Base-by-base conservation (phyloP, 2,797 vertebrate genomes). In the Pygocentrus nattereri region DNA sequence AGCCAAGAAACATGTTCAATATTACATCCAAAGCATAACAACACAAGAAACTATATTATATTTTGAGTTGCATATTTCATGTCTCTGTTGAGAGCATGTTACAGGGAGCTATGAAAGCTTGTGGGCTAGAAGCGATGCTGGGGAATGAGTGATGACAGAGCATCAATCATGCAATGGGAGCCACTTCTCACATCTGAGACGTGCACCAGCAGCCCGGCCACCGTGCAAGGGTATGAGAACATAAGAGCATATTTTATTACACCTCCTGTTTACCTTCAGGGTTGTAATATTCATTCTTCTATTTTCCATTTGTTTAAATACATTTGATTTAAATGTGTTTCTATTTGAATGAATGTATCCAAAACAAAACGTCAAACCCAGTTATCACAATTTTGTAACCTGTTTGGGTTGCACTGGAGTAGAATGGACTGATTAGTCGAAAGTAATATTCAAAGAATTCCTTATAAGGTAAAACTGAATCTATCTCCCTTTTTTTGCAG, bases 231-330 rank as follows among this genome's bases (percentile, higher is more conserved):
- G 16, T 38, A 65, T 38, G 62, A 34, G 31, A 31, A 34, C 62
- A 65, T 34, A 65, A 65, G 30, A 34, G 62, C 62, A 34, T 34
- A 65, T 65, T 65, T 65, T 64, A 65, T 65, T 65, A 65, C 62
- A 38, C 30, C 62, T 34, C 18, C 18, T 21, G 10, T 65, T 34
- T 31, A 65, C 30, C 30, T 34, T 62, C 31, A 21, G 62, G 30
- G 31, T 21, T 34, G 0, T 38, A 34, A 21, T 21, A 21, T 65
- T 19, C 10, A 65, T 64, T 31, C 61, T 64, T 34, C 58, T 30
- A 30, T 19, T 16, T 15, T 5, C 16, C 16, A 4, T 5, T 11
- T 12, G 31, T 18, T 34, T 31, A 18, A 64, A 64, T 0, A n/a
- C 56, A 13, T 59, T 25, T 25, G 23, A 59, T 13, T 59, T 8